Conservation (phyloP, 2,888 invertebrate species). For the Agrotis exclamationis region DNA sequence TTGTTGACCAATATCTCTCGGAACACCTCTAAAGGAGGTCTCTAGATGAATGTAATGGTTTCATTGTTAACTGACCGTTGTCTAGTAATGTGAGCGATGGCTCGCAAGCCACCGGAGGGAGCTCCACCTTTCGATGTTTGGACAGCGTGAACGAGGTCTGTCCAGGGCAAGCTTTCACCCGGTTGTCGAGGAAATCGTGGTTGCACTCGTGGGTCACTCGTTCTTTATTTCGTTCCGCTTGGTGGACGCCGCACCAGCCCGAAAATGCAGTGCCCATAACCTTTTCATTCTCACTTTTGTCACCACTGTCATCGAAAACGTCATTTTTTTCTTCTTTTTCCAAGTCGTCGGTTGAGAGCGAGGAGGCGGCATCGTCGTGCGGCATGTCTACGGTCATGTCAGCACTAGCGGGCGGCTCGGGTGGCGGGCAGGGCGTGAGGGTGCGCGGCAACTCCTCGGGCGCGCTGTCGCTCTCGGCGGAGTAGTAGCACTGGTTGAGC, state of each 20-base stretch:
- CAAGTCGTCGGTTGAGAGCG: constrained; percentile 75
- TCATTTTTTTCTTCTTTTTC: constrained; percentile 86
- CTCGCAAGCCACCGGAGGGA: constrained; percentile 87
- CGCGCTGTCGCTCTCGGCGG: constrained; percentile 91
- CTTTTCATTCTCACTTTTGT: constrained; percentile 84
- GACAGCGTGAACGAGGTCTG: constrained; percentile 91
- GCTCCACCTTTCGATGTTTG: constrained; percentile 92
- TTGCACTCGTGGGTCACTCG: constrained; percentile 81
- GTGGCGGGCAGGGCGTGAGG: constrained; percentile 72
- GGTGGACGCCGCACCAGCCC: constrained; percentile 74
- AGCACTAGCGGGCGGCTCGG: constrained; percentile 61
- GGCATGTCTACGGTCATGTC: constrained; percentile 79
- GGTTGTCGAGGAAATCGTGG: constrained; percentile 87
- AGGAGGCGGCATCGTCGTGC: constrained; percentile 81
- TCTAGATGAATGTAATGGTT: constrained; percentile 17
- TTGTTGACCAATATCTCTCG: constrained; percentile 2
- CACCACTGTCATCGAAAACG: constrained; percentile 82
- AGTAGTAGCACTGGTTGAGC: constrained; percentile 92
- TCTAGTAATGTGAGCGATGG: constrained; percentile 80
- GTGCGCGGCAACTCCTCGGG: constrained; percentile 82
- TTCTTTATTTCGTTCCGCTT: constrained; percentile 69
- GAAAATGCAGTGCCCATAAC: constrained; percentile 86
- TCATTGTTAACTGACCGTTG: constrained; percentile 77
- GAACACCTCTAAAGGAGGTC: not conserved
- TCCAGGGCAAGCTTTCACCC: constrained; percentile 84